Conservation (phyloP, 2,797 vertebrate species). For the Cyclopterus lumpus region DNA sequence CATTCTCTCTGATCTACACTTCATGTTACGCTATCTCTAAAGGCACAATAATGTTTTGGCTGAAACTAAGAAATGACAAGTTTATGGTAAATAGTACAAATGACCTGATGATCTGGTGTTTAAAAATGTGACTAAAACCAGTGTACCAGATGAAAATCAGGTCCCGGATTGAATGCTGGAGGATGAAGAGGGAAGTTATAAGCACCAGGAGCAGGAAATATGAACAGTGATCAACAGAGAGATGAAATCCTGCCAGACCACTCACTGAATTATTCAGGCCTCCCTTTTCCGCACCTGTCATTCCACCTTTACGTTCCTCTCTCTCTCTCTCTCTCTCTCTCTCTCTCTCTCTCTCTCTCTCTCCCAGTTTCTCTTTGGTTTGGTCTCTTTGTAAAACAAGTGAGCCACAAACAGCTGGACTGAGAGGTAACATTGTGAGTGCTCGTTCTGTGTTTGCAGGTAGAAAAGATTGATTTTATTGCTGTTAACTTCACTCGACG, state of each 20-base stretch:
- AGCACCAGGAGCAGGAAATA: conserved; percentile 7
- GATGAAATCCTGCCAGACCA: conserved; percentile 62
- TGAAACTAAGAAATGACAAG: neutral
- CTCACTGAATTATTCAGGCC: conserved; percentile 64
- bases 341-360: neutral
- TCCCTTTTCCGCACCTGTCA: conserved; percentile 59
- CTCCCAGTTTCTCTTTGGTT: conserved; percentile 6
- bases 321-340: conserved; percentile 1
- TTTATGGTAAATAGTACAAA: neutral
- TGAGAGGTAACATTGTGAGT: neutral
- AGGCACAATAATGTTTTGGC: neutral
- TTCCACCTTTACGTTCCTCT: conserved; percentile 49
- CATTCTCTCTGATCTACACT: neutral
- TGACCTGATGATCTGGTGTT: neutral
- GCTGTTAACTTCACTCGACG: neutral
- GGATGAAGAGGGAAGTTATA: neutral
- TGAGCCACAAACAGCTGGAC: conserved; percentile 29
- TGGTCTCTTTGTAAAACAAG: neutral
- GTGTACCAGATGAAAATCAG: neutral
- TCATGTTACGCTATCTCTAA: neutral
- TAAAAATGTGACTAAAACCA: neutral
- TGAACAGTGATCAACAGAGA: conserved; percentile 44
- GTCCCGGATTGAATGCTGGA: neutral
- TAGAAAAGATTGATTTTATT: neutral
- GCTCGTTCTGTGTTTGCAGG: conserved; percentile 11